phyloP scores from a whole-genome alignment of 2,888 invertebrate species.

The Copidosoma aretas region DNA sequence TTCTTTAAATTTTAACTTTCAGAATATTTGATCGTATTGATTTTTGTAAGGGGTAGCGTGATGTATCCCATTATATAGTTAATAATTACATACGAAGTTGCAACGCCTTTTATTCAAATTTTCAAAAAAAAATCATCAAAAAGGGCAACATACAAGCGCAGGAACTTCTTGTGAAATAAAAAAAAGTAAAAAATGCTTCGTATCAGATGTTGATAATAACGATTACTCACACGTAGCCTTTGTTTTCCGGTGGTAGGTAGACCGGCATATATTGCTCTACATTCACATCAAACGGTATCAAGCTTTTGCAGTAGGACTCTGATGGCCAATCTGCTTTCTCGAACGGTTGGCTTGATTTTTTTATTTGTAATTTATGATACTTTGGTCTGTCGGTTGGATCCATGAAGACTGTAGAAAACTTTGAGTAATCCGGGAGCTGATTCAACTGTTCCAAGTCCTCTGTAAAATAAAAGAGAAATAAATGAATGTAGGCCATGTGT shows the following conservation, averaged over 20 bases:
- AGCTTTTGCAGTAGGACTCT: slow-evolving; percentile 46
- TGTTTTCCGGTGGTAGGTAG: slow-evolving; percentile 79
- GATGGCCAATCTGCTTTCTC: slow-evolving; percentile 50
- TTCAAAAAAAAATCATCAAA: too few relatives aligned
- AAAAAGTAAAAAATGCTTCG: too few relatives aligned
- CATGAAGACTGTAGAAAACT: slow-evolving; percentile 44
- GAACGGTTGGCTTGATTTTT: slow-evolving; percentile 45
- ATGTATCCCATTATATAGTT: too few relatives aligned
- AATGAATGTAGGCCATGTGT: background rate
- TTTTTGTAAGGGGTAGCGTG: too few relatives aligned
- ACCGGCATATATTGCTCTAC: slow-evolving; percentile 66
- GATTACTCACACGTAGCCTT: slow-evolving; percentile 73
- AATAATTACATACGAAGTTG: too few relatives aligned
- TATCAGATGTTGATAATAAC: background rate
- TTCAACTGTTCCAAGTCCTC: slow-evolving; percentile 39
- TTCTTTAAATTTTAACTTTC: too few relatives aligned
- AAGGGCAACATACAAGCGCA: too few relatives aligned
- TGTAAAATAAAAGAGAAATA: slow-evolving; percentile 15
- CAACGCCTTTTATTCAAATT: too few relatives aligned
- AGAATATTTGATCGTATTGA: too few relatives aligned
- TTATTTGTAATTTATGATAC: slow-evolving; percentile 48
- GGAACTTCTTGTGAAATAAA: too few relatives aligned
- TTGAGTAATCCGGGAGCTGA: slow-evolving; percentile 31
- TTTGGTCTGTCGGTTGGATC: slow-evolving; percentile 50
- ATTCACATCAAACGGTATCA: slow-evolving; percentile 41